Evolutionary conservation across 2,888 invertebrate species (phyloP).

Genomic region (Drosophila neutralis): DNA sequence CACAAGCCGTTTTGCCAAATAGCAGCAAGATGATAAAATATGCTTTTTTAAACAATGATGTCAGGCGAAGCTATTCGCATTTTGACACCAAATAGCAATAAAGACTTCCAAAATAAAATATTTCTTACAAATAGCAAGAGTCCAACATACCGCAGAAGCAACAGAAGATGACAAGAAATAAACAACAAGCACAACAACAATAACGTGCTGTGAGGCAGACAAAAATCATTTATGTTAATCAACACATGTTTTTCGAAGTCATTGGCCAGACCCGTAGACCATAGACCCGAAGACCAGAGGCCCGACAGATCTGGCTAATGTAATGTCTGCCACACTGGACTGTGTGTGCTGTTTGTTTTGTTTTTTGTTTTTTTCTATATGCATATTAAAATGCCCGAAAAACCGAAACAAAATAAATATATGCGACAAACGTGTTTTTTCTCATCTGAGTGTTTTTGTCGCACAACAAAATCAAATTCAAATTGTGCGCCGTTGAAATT

Average conservation of each 20-base stretch:
- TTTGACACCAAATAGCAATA: slow-evolving; percentile 69
- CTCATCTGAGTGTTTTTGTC: slow-evolving; percentile 46
- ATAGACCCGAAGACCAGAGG: slow-evolving; percentile 31
- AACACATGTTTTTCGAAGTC: slow-evolving; percentile 77
- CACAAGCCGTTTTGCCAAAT: slow-evolving; percentile 36
- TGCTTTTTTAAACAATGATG: slow-evolving; percentile 69
- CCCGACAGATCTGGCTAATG: slow-evolving; percentile 53
- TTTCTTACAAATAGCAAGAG: slow-evolving; percentile 54
- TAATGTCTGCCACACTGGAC: slow-evolving; percentile 49
- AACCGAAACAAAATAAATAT: slow-evolving; percentile 74
- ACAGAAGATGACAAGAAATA: slow-evolving; percentile 37
- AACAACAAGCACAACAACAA: slow-evolving; percentile 35
- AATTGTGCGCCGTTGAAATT: slow-evolving; percentile 77
- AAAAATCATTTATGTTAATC: slow-evolving; percentile 80
- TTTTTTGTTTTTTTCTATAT: slow-evolving; percentile 35
- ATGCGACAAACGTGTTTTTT: slow-evolving; percentile 71
- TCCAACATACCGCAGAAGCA: slow-evolving; percentile 8
- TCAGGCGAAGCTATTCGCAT: slow-evolving; percentile 50
- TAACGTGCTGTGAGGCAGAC: slow-evolving; percentile 58
- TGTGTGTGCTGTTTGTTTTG: slow-evolving; percentile 27
- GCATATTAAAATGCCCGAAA: slow-evolving; percentile 68
- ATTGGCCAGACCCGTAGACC: slow-evolving; percentile 61
- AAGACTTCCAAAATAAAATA: slow-evolving; percentile 62
- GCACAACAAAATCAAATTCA: slow-evolving; percentile 74
- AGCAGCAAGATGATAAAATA: slow-evolving; percentile 46